Conservation (phyloP, 1,140 invertebrate species). For the Chrysomallon squamiferum region DNA sequence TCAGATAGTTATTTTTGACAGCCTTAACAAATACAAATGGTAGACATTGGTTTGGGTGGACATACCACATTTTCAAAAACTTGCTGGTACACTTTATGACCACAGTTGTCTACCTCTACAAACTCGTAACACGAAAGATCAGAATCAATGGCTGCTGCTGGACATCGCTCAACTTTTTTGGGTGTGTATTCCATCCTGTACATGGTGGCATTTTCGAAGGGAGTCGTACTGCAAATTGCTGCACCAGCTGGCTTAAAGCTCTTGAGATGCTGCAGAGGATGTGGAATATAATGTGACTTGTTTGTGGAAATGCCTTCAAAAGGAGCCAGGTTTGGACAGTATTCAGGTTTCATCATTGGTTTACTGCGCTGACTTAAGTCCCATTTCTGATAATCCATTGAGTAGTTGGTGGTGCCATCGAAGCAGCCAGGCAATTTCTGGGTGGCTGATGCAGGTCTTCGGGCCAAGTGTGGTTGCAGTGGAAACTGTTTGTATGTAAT, state of each 20-base stretch:
- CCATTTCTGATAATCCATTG: constrained; percentile 59
- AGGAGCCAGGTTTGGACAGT: constrained; percentile 53
- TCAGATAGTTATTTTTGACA: too few species aligned
- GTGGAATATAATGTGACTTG: constrained; percentile 55
- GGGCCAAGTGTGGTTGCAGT: constrained; percentile 32
- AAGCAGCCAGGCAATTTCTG: constrained; percentile 47
- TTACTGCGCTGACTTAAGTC: constrained; percentile 38
- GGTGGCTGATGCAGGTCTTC: constrained; percentile 37
- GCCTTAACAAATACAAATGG: too few species aligned
- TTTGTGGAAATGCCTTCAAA: constrained; percentile 62
- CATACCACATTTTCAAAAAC: constrained; percentile 22
- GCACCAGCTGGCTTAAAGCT: constrained; percentile 52
- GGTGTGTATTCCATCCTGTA: constrained; percentile 59
- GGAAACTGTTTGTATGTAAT: constrained; percentile 47
- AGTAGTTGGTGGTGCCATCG: constrained; percentile 61
- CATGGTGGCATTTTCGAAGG: constrained; percentile 60
- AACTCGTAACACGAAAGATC: constrained; percentile 31
- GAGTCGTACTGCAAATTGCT: constrained; percentile 38
- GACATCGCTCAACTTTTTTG: constrained; percentile 55
- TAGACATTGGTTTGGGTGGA: too few species aligned
- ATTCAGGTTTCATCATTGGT: constrained; percentile 41
- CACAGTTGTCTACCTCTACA: constrained; percentile 36
- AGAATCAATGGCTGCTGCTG: constrained; percentile 49
- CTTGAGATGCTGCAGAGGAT: constrained; percentile 23
- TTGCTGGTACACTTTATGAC: constrained; percentile 52